Evolutionary conservation across 2,797 vertebrate species (phyloP), one percentile per base, ranked within the genome.

Genomic region (Trematocara caparti): DNA sequence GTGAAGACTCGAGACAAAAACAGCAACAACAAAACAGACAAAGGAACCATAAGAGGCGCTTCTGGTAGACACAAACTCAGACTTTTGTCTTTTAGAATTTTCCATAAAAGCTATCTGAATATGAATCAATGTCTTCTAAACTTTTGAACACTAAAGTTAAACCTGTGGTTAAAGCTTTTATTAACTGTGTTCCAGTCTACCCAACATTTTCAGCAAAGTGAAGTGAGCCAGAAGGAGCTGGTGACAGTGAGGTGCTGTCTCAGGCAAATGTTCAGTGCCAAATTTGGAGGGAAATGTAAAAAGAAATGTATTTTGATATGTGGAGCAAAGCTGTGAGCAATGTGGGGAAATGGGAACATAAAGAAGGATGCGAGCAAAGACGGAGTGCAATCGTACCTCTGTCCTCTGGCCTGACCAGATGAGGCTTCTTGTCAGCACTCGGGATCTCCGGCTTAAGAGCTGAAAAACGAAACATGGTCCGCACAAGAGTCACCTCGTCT

Each of bases 371-470:
- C 2, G 4, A 12, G 10, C 2, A 32, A n/a, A 47, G 64, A 40
- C 30, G 15, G 13, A 24, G 8, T 50, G 94, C 93, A 89, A 97
- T 50, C 40, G 38, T 80, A 89, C 98, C 98, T 97, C 94, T 97
- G 88, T 99, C 98, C 81, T 99, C 98, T 53, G 92, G 21, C 78
- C 94, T 96, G 84, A 85, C 27, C 81, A 90, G 51, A 84, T 94
- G 85, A 50, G 96, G 95, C 81, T 97, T 98, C 92, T 95, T 98
- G 88, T 99, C 98, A 49, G 87, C 85, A 78, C 89, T 50, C 36
- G 96, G 92, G 79, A 97, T 85, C n/a, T 99, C 98, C 17, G 97
- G 96, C 90, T 97, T 99, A 80, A 89, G 92, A 91, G 91, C 98
- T 99, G 88, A 76, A 89, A 94, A 95, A 87, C 51, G 75, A 90